Conservation (phyloP, 2,113 vertebrate genomes). For the Phasianus colchicus region DNA sequence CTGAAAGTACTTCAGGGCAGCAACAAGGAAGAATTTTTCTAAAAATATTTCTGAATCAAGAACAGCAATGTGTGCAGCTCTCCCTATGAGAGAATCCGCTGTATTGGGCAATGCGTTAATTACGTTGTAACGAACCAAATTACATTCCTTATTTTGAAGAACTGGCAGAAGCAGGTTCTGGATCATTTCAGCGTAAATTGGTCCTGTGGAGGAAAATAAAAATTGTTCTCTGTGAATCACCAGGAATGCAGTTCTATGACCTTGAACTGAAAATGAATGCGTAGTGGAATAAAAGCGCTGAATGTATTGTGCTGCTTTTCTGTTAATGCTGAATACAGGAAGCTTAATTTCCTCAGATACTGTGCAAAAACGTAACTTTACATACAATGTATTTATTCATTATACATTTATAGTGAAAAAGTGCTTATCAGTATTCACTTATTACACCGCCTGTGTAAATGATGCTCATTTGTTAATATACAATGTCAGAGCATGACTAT, state of each 20-base stretch:
- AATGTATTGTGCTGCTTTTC: background rate
- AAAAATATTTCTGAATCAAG: slow-evolving; percentile 99
- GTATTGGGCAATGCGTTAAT: slow-evolving; percentile 98
- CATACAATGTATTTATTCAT: background rate
- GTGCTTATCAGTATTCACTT: background rate
- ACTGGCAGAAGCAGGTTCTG: slow-evolving; percentile 96
- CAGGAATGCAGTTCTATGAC: background rate
- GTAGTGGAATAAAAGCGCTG: background rate
- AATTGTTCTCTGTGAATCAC: background rate
- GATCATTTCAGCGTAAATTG: slow-evolving; percentile 99
- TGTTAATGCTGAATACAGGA: background rate
- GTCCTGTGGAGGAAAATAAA: slow-evolving; percentile 82
- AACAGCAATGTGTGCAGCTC: slow-evolving; percentile 98
- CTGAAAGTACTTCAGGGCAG: slow-evolving; percentile 97
- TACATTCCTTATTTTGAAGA: slow-evolving; percentile 95
- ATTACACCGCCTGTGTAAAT: background rate
- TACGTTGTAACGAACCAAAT: slow-evolving; percentile 95
- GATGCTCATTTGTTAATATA: background rate
- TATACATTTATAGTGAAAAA: background rate
- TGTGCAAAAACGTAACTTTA: background rate
- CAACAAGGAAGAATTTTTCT: slow-evolving; percentile 99
- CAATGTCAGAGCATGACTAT: background rate
- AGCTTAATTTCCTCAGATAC: background rate
- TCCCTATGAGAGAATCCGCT: slow-evolving; percentile 96
- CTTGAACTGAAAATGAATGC: background rate